A percentile compares a stretch with the other conserved stretches of the same genome.
These are phyloP conservation scores for Calypte anna DNA, from an alignment of 2,113 vertebrate genomes.

Conservation along the genomic window DNA sequence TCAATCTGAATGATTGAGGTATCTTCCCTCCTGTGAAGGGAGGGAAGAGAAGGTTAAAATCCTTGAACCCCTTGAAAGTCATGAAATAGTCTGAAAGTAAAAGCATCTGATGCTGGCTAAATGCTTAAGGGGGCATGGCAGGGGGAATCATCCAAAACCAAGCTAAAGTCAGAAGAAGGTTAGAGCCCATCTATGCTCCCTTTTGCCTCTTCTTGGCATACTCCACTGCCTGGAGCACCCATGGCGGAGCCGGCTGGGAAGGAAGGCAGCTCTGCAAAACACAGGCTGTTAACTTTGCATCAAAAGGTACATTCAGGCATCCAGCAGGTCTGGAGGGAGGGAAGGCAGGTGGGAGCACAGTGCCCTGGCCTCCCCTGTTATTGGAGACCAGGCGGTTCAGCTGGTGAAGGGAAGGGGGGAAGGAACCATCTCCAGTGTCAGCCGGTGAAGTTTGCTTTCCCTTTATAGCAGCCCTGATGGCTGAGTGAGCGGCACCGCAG, in stretches of 20 bases:
- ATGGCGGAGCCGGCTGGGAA: not conserved
- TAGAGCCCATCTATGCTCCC: not conserved
- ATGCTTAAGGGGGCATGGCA: not conserved
- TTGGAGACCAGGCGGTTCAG: not conserved
- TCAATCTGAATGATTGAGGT: not conserved
- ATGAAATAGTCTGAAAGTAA: not conserved
- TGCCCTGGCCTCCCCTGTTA: not conserved
- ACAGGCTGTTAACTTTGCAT: not conserved
- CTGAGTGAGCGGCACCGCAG: not conserved
- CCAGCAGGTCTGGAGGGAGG: not conserved
- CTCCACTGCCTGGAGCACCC: not conserved
- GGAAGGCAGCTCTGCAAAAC: not conserved
- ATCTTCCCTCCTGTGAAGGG: not conserved
- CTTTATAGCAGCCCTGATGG: not conserved
- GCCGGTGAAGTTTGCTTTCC: not conserved
- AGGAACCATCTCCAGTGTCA: not conserved
- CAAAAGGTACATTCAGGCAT: slow-evolving; percentile 9
- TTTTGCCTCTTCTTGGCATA: not conserved
- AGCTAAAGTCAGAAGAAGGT: not conserved
- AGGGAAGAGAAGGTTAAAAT: not conserved
- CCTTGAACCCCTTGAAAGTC: not conserved
- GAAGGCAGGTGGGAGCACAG: not conserved
- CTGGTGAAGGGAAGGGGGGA: not conserved
- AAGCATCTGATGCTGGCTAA: not conserved
- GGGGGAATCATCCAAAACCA: not conserved